phyloP scores from a whole-genome alignment of 2,113 vertebrate species.

The Etheostoma cragini region DNA sequence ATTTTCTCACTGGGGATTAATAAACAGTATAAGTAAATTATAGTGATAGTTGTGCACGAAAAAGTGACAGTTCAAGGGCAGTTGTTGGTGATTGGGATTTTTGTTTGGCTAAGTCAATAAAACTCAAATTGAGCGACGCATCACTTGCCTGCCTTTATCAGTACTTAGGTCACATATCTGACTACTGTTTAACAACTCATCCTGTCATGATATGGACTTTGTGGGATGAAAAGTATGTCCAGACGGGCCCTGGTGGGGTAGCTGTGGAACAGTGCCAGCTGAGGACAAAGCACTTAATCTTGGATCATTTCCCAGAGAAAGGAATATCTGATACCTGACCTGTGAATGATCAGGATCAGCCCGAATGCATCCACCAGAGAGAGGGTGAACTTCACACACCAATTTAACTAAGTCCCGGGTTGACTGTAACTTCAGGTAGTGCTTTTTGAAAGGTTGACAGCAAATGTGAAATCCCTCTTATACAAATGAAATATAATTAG shows the following conservation, averaged over 20 bases:
- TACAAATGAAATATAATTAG: background rate
- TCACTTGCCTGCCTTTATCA: background rate
- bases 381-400: background rate
- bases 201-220: constrained; percentile 11
- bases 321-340: background rate
- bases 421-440: background rate
- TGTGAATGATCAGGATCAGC: constrained; percentile 17
- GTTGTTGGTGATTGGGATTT: background rate
- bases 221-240: background rate
- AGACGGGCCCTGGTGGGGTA: background rate
- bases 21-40: no score
- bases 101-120: constrained; percentile 1
- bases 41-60: background rate
- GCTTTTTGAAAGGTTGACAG: background rate
- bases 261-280: background rate
- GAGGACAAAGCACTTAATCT: constrained; percentile 7
- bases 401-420: background rate
- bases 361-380: background rate
- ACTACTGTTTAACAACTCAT: constrained; percentile 1
- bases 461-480: background rate
- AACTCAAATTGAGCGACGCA: background rate
- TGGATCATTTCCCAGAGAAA: background rate
- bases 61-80: background rate
- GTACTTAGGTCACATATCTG: background rate
- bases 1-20: no score